Percentiles rank a stretch among this genome's conserved stretches.
Evolutionary conservation across 2,888 invertebrate genomes (phyloP).

Genomic region (Plagodis pulveraria): DNA sequence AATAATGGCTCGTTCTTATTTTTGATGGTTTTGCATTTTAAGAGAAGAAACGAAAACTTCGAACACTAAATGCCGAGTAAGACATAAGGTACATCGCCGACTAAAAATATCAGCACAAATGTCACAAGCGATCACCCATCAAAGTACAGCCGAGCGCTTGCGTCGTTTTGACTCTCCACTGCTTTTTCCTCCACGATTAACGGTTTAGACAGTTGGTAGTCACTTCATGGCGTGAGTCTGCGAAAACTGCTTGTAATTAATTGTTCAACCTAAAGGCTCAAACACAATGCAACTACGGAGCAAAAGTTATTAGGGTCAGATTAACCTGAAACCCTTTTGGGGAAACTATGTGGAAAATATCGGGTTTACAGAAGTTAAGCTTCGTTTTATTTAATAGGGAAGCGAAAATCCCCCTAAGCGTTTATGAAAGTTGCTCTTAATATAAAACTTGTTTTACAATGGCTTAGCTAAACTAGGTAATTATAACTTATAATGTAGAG

Average conservation of each 20-base stretch:
- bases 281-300: constrained; percentile 42
- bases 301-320: constrained; percentile 38
- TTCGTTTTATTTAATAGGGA: constrained; percentile 14
- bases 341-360: constrained; percentile 30
- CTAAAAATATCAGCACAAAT: no score
- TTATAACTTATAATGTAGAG: no score
- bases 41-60: no score
- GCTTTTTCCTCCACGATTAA: constrained; percentile 28
- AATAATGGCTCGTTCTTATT: no score
- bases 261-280: constrained; percentile 48
- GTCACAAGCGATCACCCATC: no score
- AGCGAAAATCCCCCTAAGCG: constrained; percentile 11
- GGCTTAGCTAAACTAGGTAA: no score
- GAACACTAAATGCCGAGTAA: no score
- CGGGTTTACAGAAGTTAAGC: constrained; percentile 21
- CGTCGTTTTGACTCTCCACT: constrained; percentile 5
- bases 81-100: no score
- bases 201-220: constrained; percentile 51
- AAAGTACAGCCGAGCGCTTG: no score
- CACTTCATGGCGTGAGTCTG: constrained; percentile 58
- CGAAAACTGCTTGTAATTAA: constrained; percentile 61
- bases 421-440: constrained; percentile 6
- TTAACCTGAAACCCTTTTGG: constrained; percentile 40
- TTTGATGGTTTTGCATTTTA: no score
- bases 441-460: no score